Evolutionary conservation across 2,113 vertebrate genomes (phyloP).

Genomic region (Hippocampus zosterae): DNA sequence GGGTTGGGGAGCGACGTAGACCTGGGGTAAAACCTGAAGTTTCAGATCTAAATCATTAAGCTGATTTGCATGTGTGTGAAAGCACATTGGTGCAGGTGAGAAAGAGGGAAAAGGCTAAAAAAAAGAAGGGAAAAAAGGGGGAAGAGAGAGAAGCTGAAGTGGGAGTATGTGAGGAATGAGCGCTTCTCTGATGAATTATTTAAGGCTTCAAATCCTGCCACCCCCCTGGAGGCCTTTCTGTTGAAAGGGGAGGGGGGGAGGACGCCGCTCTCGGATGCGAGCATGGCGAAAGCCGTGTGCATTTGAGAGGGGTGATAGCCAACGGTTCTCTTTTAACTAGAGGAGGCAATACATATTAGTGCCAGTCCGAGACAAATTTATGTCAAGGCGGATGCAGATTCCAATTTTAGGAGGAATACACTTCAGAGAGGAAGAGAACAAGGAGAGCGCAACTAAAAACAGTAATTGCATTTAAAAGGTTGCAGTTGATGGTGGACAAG

Average conservation of each 20-base stretch:
- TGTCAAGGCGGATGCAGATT: too few relatives aligned
- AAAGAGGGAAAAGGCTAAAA: not conserved
- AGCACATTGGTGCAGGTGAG: conserved; percentile 20
- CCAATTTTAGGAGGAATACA: too few relatives aligned
- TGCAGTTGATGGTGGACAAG: too few relatives aligned
- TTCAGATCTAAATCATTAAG: conserved; percentile 32
- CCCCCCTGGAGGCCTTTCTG: conserved; percentile 51
- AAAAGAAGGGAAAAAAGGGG: not conserved
- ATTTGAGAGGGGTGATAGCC: not conserved
- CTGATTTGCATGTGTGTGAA: conserved; percentile 37
- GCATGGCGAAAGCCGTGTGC: conserved; percentile 18
- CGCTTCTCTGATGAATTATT: conserved; percentile 70
- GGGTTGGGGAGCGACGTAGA: conserved; percentile 23
- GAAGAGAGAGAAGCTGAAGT: conserved; percentile 18
- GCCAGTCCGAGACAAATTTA: too few relatives aligned
- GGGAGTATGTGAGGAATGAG: conserved; percentile 54
- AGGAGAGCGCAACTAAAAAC: not conserved
- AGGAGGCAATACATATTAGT: not conserved
- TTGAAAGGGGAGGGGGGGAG: conserved; percentile 30
- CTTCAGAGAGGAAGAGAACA: too few relatives aligned
- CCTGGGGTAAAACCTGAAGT: not conserved
- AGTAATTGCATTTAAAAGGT: not conserved
- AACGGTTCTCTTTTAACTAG: not conserved
- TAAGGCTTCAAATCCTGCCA: conserved; percentile 60
- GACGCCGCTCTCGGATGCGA: conserved; percentile 36